A percentile compares a stretch with the other conserved stretches of the same genome.
phyloP scores from a whole-genome alignment of 2,113 vertebrate genomes.

The Cyanoderma ruficeps region DNA sequence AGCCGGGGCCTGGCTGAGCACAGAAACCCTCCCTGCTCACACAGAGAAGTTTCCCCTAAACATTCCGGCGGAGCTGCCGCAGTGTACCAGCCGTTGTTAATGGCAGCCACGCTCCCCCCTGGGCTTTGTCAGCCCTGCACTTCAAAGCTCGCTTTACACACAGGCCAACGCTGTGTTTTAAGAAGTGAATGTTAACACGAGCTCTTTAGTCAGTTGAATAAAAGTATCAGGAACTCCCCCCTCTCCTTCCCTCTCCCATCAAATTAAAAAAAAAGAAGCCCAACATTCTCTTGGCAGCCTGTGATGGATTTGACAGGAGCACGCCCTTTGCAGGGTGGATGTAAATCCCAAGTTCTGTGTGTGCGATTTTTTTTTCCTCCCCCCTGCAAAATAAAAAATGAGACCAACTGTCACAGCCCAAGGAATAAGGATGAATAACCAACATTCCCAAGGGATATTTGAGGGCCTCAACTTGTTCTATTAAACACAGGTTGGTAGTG shows the following conservation, averaged over 20 bases:
- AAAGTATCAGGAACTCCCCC: neutral
- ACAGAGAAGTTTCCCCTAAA: neutral
- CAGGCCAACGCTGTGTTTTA: neutral
- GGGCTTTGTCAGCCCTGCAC: slow-evolving; percentile 59
- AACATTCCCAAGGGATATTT: neutral
- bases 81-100: slow-evolving; percentile 25
- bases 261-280: neutral
- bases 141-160: slow-evolving; percentile 66
- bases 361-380: neutral
- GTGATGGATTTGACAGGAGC: neutral
- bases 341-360: neutral
- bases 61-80: slow-evolving; percentile 5
- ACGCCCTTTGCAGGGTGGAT: neutral
- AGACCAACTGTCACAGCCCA: neutral
- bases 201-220: slow-evolving; percentile 48
- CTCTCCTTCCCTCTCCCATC: neutral
- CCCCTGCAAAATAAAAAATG: neutral
- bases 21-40: neutral
- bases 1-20: neutral
- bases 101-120: slow-evolving; percentile 26
- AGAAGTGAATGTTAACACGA: slow-evolving; percentile 42
- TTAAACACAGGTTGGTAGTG: neutral
- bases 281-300: neutral
- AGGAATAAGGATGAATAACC: neutral
- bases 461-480: neutral